Conservation (phyloP, 1,140 invertebrate genomes). For the Philotrypesis tridentata region DNA sequence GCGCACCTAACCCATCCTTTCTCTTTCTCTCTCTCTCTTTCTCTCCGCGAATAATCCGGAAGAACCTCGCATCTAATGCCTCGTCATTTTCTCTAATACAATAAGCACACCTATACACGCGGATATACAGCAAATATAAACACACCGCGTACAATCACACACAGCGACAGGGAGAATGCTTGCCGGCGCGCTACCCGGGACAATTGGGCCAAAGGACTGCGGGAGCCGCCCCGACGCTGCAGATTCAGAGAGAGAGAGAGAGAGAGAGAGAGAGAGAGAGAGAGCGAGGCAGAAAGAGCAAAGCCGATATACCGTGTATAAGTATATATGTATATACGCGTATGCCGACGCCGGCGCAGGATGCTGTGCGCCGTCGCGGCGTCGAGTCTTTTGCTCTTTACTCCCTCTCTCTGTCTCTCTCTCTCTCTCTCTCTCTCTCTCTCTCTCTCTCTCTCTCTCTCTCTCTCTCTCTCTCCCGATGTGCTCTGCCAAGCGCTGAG, state of each 20-base stretch:
- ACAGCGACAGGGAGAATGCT: not conserved
- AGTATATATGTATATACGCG: not conserved
- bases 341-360: conserved; percentile 48
- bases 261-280: conserved; percentile 47
- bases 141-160: not conserved
- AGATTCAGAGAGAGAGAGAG: conserved; percentile 45
- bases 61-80: not conserved
- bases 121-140: not conserved
- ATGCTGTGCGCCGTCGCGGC: conserved; percentile 44
- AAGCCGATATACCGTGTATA: not conserved
- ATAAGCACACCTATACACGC: not conserved
- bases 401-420: conserved; percentile 32
- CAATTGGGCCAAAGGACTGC: conserved; percentile 66
- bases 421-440: conserved; percentile 30
- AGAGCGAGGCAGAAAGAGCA: not conserved
- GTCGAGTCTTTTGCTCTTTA: conserved; percentile 26
- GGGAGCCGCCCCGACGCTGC: conserved; percentile 57
- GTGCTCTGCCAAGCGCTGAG: conserved; percentile 30
- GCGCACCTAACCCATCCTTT: not conserved
- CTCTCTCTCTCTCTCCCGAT: conserved; percentile 30
- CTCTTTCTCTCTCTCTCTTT: too few species aligned
- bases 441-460: conserved; percentile 30
- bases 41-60: not conserved
- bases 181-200: conserved; percentile 55
- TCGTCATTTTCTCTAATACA: not conserved